These are phyloP conservation scores for Polydrusus tereticollis DNA, from an alignment of 2,888 invertebrate genomes.

Conservation along the genomic window DNA sequence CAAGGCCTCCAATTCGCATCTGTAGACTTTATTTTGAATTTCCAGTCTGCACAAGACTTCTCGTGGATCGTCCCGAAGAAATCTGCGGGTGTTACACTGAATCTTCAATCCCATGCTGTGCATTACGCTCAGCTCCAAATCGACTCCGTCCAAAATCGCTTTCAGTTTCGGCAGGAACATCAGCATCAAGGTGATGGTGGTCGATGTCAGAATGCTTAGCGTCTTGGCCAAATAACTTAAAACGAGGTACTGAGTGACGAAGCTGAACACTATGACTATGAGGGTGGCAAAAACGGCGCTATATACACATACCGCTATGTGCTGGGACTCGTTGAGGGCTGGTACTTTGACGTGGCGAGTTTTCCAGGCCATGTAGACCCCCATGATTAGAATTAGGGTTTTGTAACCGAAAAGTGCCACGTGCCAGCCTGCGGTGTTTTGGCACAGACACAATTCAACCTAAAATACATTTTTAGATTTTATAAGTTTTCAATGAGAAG, in stretches of 20 bases:
- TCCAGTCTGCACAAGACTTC: slow-evolving; percentile 90
- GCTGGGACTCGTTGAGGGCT: slow-evolving; percentile 92
- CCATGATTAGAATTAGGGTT: slow-evolving; percentile 87
- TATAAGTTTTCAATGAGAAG: too few species aligned
- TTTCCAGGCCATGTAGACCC: slow-evolving; percentile 97
- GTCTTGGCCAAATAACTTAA: slow-evolving; percentile 87
- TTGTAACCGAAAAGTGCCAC: slow-evolving; percentile 92
- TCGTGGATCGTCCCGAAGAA: slow-evolving; percentile 77
- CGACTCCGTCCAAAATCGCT: slow-evolving; percentile 76
- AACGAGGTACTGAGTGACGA: slow-evolving; percentile 86
- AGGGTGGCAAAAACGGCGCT: slow-evolving; percentile 90
- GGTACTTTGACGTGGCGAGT: slow-evolving; percentile 93
- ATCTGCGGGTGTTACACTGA: slow-evolving; percentile 84
- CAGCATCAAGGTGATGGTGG: slow-evolving; percentile 87
- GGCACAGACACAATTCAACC: slow-evolving; percentile 91
- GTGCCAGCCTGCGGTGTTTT: slow-evolving; percentile 91
- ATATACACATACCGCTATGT: slow-evolving; percentile 94
- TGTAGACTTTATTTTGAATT: slow-evolving; percentile 91
- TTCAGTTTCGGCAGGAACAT: slow-evolving; percentile 89
- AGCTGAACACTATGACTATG: slow-evolving; percentile 89
- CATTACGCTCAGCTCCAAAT: slow-evolving; percentile 83
- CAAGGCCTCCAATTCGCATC: slow-evolving; percentile 82
- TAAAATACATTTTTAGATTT: too few species aligned
- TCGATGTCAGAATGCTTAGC: slow-evolving; percentile 85
- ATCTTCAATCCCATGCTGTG: slow-evolving; percentile 90